Conservation (phyloP, 1,140 invertebrate species). For the Hycleus cichorii region DNA sequence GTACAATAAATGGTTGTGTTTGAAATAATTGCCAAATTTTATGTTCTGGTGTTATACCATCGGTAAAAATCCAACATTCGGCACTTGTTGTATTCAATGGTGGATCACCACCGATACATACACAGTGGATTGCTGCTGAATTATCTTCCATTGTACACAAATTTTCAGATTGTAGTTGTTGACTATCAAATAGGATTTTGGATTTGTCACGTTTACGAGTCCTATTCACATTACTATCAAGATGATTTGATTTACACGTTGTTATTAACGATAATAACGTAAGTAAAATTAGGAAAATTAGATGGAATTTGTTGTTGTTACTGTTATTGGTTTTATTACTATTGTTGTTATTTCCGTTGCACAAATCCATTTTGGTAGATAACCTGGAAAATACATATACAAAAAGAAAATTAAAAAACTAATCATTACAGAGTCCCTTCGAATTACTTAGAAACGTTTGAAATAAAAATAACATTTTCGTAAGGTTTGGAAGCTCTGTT, state of each 20-base stretch:
- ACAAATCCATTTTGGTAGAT: no score
- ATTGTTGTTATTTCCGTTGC: no score
- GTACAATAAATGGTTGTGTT: slow-evolving; percentile 59
- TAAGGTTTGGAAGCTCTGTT: no score
- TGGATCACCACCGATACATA: slow-evolving; percentile 24
- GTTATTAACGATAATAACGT: not conserved
- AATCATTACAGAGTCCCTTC: no score
- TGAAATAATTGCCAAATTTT: slow-evolving; percentile 64
- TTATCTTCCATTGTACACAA: slow-evolving; percentile 28
- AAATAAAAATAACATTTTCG: no score
- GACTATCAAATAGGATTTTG: not conserved
- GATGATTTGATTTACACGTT: not conserved
- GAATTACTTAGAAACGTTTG: no score
- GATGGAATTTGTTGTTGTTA: no score
- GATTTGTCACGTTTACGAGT: not conserved
- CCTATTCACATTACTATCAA: not conserved
- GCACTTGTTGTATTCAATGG: slow-evolving; percentile 26
- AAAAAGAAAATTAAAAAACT: no score
- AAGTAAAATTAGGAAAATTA: no score
- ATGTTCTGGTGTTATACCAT: slow-evolving; percentile 16
- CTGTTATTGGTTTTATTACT: no score
- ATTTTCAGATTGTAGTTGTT: slow-evolving; percentile 8
- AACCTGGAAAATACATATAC: no score
- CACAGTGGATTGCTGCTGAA: slow-evolving; percentile 29
- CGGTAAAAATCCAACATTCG: slow-evolving; percentile 26